Evolutionary conservation across 2,888 invertebrate species (phyloP).

Genomic region (Leptinotarsa juncta): DNA sequence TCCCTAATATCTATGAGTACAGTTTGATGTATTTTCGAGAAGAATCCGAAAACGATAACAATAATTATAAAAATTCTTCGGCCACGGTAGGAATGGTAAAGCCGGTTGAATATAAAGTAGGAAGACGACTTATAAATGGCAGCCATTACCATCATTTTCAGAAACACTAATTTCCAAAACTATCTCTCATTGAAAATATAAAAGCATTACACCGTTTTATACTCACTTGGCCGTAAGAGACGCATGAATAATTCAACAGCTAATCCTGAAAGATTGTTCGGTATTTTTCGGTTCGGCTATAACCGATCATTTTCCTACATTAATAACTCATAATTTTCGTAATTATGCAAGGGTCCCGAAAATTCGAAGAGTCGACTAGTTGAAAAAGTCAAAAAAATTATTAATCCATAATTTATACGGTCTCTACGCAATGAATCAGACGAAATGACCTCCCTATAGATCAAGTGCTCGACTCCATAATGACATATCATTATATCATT

Average conservation of each 20-base stretch:
- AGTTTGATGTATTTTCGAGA: no score
- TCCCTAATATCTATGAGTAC: no score
- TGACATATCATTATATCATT: conserved; percentile 11
- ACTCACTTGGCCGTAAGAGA: background rate
- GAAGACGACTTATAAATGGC: background rate
- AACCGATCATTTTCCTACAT: conserved; percentile 20
- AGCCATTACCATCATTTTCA: background rate
- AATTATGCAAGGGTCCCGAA: conserved; percentile 23
- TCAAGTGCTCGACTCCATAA: conserved; percentile 22
- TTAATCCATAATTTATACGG: conserved; percentile 23
- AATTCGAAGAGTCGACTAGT: conserved; percentile 14
- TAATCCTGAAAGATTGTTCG: conserved; percentile 3
- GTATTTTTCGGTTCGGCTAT: conserved; percentile 7
- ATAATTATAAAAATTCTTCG: no score
- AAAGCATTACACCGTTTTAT: background rate
- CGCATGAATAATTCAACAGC: conserved; percentile 13
- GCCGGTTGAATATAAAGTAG: background rate
- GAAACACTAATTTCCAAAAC: background rate
- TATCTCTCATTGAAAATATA: conserved; percentile 11
- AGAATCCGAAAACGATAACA: no score
- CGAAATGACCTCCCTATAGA: conserved; percentile 11
- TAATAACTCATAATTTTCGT: conserved; percentile 25
- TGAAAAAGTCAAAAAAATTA: conserved; percentile 26
- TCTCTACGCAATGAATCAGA: conserved; percentile 20
- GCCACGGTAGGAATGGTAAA: background rate